A percentile compares a stretch with the other conserved stretches of the same genome.
Conservation (phyloP, 1,140 invertebrate species). For the Hyles vespertilio region DNA sequence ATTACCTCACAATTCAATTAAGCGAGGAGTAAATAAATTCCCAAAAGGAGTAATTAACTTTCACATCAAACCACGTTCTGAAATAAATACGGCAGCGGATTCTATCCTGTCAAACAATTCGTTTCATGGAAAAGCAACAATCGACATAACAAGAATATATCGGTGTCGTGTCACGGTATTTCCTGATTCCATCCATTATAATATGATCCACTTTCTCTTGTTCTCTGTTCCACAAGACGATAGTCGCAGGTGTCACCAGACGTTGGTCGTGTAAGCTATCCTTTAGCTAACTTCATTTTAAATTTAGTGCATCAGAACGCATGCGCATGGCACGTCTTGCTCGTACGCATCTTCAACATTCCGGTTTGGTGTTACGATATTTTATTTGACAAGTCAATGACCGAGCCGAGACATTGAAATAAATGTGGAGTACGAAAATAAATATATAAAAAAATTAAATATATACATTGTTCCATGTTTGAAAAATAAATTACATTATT, state of each 20-base stretch:
- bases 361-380: slow-evolving; percentile 15
- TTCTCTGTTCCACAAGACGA: slow-evolving; percentile 9
- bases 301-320: slow-evolving; percentile 53
- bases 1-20: no score
- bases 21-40: no score
- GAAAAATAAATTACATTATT: not conserved
- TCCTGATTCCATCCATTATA: slow-evolving; percentile 19
- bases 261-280: slow-evolving; percentile 27
- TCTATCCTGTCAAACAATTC: no score
- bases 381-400: slow-evolving; percentile 1
- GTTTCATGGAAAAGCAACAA: no score
- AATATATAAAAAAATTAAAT: not conserved
- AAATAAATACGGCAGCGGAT: no score
- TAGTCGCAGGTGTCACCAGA: slow-evolving; percentile 20
- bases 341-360: slow-evolving; percentile 25
- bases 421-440: no score
- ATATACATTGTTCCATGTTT: not conserved
- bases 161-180: no score
- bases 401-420: no score
- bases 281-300: slow-evolving; percentile 35
- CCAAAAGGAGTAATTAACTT: no score
- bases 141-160: no score
- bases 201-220: slow-evolving; percentile 18
- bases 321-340: slow-evolving; percentile 41
- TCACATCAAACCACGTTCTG: not conserved